Base-by-base conservation (phyloP, 2,113 vertebrate genomes). In the Pangasianodon hypophthalmus region DNA sequence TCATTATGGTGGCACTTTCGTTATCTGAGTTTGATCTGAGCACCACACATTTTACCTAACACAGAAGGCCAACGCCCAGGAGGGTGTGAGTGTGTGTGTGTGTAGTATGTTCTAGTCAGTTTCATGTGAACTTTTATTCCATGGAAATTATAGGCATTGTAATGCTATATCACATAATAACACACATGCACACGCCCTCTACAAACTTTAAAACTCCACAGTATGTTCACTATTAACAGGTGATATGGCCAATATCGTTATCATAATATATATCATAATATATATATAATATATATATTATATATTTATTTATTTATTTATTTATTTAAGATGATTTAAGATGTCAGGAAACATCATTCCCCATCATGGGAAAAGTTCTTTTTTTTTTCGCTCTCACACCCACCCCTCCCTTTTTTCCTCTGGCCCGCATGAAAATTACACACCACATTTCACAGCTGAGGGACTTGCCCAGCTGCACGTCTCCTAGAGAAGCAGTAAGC, bases 381-480 rank as follows among this genome's bases (percentile, higher is more conserved):
- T 92, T 89, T 92, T 91, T 91, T 92, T 92, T 54, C 69, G 4
- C 54, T 60, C 84, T 50, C 1, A 83, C 16, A 10, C 14, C 37
- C n/a, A 16, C n/a, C 89, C 82, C 58, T 69, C 37, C 88, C 54
- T 82, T 64, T 77, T 91, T 92, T 90, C 91, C 92, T 89, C 92
- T 91, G 88, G 8, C 86, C 84, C 84, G 29, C 48, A 32, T 91
- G 90, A 93, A 92, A 91, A 92, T 80, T 92, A 94, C 90, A 93
- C 91, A 93, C 90, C 88, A 93, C 90, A 94, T 95, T 95, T 94
- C 92, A 94, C 94, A 85, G 92, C 79, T 29, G 6, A 0, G 60
- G 92, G 91, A 71, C 21, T 93, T 88, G 92, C 89, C 90, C 92
- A 88, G 89, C 90, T 86, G 80, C 46, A 52, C 67, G 87, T 88